Conservation (phyloP, 1,140 invertebrate species). For the Gyrodactylus bullatarudis region DNA sequence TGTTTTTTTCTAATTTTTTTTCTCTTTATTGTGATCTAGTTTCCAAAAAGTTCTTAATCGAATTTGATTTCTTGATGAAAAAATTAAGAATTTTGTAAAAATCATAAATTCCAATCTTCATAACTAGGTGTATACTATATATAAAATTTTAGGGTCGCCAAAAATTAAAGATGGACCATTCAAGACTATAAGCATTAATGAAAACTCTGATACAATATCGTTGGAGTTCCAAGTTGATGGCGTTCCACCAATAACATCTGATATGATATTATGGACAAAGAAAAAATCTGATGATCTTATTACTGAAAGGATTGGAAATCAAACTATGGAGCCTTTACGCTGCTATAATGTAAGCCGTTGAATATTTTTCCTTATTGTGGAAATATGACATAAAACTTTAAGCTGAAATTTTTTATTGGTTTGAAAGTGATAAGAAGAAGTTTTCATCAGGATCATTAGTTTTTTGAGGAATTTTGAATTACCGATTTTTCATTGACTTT, state of each 20-base stretch:
- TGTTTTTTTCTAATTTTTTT: too few species aligned
- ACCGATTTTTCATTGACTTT: too few species aligned
- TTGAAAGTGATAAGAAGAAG: too few species aligned
- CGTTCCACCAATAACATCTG: background rate
- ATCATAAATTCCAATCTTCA: background rate
- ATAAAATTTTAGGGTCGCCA: background rate
- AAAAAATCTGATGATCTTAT: background rate
- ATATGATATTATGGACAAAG: background rate
- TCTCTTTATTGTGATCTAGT: too few species aligned
- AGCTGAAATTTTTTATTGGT: too few species aligned
- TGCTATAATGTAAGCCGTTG: background rate
- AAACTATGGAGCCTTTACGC: background rate
- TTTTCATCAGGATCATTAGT: too few species aligned
- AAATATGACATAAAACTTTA: too few species aligned
- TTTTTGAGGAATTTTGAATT: too few species aligned
- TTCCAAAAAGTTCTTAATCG: too few species aligned
- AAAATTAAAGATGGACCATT: background rate
- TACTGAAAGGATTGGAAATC: background rate
- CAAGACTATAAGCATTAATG: background rate
- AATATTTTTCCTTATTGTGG: too few species aligned
- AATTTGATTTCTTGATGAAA: too few species aligned
- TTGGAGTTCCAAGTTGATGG: background rate
- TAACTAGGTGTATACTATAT: background rate
- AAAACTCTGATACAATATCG: background rate
- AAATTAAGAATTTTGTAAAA: background rate